Evolutionary conservation across 2,888 invertebrate genomes (phyloP), one percentile per base, ranked within the genome.

Genomic region (Neoaliturus tenellus): DNA sequence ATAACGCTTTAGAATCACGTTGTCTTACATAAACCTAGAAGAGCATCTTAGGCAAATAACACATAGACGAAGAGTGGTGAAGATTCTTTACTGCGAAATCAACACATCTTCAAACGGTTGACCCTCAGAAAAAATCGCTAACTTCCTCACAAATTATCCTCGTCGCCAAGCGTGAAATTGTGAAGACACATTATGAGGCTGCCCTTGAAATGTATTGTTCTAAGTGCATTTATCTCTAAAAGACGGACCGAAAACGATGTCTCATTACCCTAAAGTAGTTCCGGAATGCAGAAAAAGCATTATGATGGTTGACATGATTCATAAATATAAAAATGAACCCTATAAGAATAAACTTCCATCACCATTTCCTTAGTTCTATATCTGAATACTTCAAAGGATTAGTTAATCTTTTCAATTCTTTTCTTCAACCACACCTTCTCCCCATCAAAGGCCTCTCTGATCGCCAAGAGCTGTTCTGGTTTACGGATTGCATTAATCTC

Each of bases 81-180:
- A 39, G n/a, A 39, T 5, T 20, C 39, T 17, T n/a, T n/a, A 31
- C 20, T 10, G 39, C 4, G 20, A 20, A 69, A 62, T 62, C 20
- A 39, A 69, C 69, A 39, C 69, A 39, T 69, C 20, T 69, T n/a
- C 39, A 39, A 28, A 39, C 39, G 8, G 20, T 20, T 20, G 69
- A 69, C 69, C 69, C 69, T 69, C 69, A 39, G 67, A 23, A 23
- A 44, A n/a, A 75, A 75, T 48, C 6, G 20, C 44, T 20, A 55
- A 78, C 78, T 78, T 78, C 78, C 78, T 78, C 20, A 28, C 75
- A 35, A 69, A 75, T 75, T 75, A 75, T 48, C 75, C 14, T 23
- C 55, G n/a, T 14, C 51, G n/a, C 35, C 78, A 20, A 35, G 78
- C 78, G 78, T 55, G 78, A 55, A 78, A 78, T 78, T 78, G 78